phyloP scores from a whole-genome alignment of 2,888 invertebrate genomes.

The Pachycephus smyrnensis region DNA sequence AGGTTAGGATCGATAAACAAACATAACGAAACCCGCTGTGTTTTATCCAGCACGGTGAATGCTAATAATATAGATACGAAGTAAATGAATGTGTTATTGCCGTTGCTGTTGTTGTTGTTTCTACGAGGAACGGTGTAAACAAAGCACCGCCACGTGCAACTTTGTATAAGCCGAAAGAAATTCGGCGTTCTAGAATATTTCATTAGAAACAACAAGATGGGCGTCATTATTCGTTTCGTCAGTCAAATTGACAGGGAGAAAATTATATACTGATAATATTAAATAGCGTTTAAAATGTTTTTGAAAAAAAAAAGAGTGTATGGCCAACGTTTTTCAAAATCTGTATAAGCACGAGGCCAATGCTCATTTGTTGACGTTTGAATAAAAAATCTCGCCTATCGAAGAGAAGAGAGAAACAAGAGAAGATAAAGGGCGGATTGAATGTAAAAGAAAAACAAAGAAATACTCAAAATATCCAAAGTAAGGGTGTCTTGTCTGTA shows the following conservation, averaged over 20 bases:
- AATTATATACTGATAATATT: no score
- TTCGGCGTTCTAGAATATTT: no score
- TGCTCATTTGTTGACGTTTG: no score
- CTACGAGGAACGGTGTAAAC: conserved; percentile 15
- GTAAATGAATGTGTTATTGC: not conserved
- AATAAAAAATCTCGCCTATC: not conserved
- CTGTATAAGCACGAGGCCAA: no score
- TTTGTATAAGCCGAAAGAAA: no score
- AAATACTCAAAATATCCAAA: not conserved
- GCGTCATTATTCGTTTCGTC: no score
- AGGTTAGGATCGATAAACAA: not conserved
- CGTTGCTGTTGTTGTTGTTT: conserved; percentile 35
- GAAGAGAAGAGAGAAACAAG: not conserved
- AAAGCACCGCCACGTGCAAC: no score
- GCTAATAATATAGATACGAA: not conserved
- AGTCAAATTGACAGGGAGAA: no score
- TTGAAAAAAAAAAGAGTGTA: conserved; percentile 5
- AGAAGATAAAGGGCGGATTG: not conserved
- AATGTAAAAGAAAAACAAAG: not conserved
- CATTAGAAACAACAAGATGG: no score
- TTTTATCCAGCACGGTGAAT: conserved; percentile 16
- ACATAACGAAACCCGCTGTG: not conserved
- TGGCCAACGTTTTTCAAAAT: no score
- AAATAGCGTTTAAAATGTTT: no score
- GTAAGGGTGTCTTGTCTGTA: not conserved